Conservation (phyloP, 2,888 invertebrate genomes). For the Elaeidobius kamerunicus region DNA sequence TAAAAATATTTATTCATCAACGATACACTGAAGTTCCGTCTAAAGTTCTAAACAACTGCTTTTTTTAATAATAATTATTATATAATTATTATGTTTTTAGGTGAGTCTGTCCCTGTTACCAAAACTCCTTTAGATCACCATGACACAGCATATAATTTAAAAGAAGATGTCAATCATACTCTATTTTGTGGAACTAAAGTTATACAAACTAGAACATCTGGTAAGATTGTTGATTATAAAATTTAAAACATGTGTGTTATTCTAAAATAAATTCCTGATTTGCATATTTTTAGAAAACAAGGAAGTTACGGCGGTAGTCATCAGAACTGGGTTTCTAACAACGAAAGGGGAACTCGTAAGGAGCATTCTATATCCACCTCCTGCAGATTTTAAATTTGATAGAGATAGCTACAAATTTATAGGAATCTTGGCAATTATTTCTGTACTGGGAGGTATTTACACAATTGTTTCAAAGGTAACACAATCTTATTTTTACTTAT, state of each 20-base stretch:
- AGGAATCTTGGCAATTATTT: constrained; percentile 73
- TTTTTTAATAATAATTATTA: too few relatives aligned
- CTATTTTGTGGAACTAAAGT: constrained; percentile 88
- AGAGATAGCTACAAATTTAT: constrained; percentile 91
- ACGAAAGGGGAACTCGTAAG: constrained; percentile 84
- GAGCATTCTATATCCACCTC: constrained; percentile 92
- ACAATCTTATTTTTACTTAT: too few relatives aligned
- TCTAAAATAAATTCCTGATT: neutral
- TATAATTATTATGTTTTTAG: too few relatives aligned
- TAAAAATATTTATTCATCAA: too few relatives aligned
- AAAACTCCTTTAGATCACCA: constrained; percentile 82
- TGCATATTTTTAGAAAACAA: constrained; percentile 20
- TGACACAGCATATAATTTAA: constrained; percentile 64
- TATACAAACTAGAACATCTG: constrained; percentile 78
- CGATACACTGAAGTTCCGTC: too few relatives aligned
- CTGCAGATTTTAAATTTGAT: constrained; percentile 95
- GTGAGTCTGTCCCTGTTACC: constrained; percentile 53
- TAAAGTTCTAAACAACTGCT: too few relatives aligned
- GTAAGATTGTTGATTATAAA: too few relatives aligned
- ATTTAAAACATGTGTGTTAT: neutral
- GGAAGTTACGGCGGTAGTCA: constrained; percentile 61
- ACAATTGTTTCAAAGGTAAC: constrained; percentile 82
- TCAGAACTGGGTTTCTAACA: constrained; percentile 86
- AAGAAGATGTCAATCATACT: constrained; percentile 82
- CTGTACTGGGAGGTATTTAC: constrained; percentile 79